A percentile compares a stretch with the other conserved stretches of the same genome.
Conservation (phyloP, 2,113 vertebrate species). For the Callipepla californica region DNA sequence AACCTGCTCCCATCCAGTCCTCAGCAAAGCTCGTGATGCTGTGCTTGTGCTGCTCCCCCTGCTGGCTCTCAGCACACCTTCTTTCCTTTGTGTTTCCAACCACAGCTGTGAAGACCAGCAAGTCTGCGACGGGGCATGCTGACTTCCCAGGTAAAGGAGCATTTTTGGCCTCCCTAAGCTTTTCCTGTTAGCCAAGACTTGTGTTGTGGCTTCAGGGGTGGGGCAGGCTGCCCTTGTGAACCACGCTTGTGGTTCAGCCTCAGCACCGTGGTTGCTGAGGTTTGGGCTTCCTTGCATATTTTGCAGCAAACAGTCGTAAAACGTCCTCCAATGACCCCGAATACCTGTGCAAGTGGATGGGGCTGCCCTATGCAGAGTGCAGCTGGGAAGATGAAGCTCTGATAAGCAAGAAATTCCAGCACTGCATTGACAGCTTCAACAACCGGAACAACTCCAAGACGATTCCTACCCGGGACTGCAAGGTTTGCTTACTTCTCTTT, state of each 20-base stretch:
- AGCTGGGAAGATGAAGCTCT: conserved; percentile 97
- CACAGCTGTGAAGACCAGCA: conserved; percentile 92
- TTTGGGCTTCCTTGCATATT: not conserved
- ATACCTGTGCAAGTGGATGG: conserved; percentile 99
- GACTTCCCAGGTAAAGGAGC: conserved; percentile 89
- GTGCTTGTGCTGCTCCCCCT: conserved; percentile 28
- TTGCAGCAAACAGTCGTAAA: conserved; percentile 90
- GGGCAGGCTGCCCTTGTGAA: not conserved
- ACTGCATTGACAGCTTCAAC: conserved; percentile 90
- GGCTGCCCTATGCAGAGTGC: conserved; percentile 94
- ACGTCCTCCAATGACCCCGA: conserved; percentile 91
- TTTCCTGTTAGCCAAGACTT: not conserved
- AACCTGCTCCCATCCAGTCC: not conserved
- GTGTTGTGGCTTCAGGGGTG: not conserved
- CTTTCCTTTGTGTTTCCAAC: conserved; percentile 37
- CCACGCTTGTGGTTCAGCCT: not conserved
- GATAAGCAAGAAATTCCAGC: conserved; percentile 93
- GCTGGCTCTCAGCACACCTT: not conserved
- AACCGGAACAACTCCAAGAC: conserved; percentile 91
- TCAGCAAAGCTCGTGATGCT: rapidly evolving
- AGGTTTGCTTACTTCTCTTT: conserved; percentile 76
- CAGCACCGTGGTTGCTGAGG: not conserved
- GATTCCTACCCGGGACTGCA: conserved; percentile 95
- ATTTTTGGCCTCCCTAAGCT: not conserved
- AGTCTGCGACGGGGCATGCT: conserved; percentile 83